Conservation (phyloP, 2,797 vertebrate species). For the Labeo calbasu region DNA sequence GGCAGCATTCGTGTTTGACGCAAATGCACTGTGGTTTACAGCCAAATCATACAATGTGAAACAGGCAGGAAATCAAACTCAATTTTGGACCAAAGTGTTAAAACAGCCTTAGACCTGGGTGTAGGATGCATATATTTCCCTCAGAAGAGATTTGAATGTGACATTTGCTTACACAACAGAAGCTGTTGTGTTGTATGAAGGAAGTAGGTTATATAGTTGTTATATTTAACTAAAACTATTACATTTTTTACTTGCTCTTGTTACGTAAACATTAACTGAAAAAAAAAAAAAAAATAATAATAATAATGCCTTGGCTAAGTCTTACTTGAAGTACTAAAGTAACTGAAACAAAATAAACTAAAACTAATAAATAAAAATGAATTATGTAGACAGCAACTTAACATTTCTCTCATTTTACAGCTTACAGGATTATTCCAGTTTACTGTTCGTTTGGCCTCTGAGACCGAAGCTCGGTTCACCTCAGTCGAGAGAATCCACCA, state of each 20-base stretch:
- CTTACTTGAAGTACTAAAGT: not conserved
- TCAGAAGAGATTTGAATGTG: not conserved
- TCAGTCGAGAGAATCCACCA: slow-evolving; percentile 91
- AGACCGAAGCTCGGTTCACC: slow-evolving; percentile 94
- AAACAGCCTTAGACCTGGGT: not conserved
- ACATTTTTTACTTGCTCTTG: not conserved
- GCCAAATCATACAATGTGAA: slow-evolving; percentile 6
- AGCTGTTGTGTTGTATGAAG: not conserved
- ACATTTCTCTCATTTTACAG: slow-evolving; percentile 66
- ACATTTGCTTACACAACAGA: not conserved
- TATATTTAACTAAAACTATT: not conserved
- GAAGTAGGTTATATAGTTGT: not conserved
- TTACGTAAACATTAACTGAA: too few relatives aligned
- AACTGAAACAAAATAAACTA: not conserved
- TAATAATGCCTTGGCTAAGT: not conserved
- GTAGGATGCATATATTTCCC: not conserved
- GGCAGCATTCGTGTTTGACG: not conserved
- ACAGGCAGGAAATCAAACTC: not conserved
- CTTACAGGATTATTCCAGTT: slow-evolving; percentile 94
- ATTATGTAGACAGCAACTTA: not conserved
- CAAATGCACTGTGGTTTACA: not conserved
- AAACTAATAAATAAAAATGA: too few relatives aligned
- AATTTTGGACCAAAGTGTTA: not conserved
- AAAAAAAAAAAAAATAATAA: too few relatives aligned
- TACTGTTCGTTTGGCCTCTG: slow-evolving; percentile 89